phyloP scores from a whole-genome alignment of 2,113 vertebrate genomes.

The Epinephelus fuscoguttatus region DNA sequence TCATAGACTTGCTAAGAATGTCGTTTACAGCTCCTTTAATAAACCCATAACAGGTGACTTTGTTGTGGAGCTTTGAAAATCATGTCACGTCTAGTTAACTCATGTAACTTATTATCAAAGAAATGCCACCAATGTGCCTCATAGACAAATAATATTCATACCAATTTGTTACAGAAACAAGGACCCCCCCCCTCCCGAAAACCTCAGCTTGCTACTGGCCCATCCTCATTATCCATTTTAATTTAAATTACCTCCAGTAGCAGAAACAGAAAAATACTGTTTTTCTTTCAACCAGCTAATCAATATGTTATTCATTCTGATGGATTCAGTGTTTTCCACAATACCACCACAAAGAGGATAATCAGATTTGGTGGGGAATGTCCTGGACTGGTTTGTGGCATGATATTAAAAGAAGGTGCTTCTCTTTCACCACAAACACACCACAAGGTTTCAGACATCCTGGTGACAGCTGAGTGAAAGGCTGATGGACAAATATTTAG shows the following conservation, averaged over 20 bases:
- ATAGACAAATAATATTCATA: no score
- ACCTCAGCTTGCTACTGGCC: no score
- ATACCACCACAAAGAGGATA: neutral
- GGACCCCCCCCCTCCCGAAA: no score
- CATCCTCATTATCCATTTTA: neutral
- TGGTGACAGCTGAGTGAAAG: slow-evolving; percentile 1
- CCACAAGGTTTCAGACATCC: neutral
- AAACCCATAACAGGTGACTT: no score
- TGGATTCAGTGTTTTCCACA: neutral
- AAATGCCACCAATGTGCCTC: no score
- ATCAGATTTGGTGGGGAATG: neutral
- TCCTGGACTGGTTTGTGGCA: neutral
- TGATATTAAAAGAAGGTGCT: neutral
- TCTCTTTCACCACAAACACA: neutral
- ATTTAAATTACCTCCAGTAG: neutral
- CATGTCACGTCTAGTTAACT: no score
- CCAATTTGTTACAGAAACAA: no score
- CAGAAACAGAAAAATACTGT: neutral
- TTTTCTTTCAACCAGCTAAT: neutral
- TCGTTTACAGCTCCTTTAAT: no score
- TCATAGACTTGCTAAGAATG: no score
- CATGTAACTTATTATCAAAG: no score
- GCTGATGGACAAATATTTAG: neutral
- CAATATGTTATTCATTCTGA: neutral
- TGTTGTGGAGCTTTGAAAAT: no score